Base-by-base conservation (phyloP, 2,888 invertebrate species). In the Conus canariensis region DNA sequence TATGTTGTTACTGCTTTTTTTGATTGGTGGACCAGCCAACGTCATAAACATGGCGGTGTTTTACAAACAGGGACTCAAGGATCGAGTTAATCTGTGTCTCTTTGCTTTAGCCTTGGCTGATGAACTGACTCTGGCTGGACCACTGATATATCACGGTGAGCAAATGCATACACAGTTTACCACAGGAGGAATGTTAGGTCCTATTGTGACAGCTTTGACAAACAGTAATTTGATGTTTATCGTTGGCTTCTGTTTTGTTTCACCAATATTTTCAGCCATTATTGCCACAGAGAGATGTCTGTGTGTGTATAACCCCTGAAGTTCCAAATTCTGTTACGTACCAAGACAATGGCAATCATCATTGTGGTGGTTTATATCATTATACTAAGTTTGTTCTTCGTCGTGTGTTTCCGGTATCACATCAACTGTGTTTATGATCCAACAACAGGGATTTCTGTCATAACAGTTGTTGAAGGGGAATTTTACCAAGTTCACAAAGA, bases 41-140 rank as follows among this genome's bases (percentile, higher is more conserved):
- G 59, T 83, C 83, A 83, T 83, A n/a, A 83, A 83, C 58, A 83
- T 83, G 83, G 83, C 58, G 83, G 83, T 59, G 83, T 83, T 83
- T 58, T 83, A 58, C 83, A 83, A 83, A 45, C 83, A 83, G 83
- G 83, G 83, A 14, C 83, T 83, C 10, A n/a, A 58, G 56, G 83
- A 83, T 56, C 83, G 83, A 22, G 83, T 83, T 58, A 83, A 58
- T 58, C 58, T 83, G 59, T 83, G 83, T 83, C 83, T 83, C 45
- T 83, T 83, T 12, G 83, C 58, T 4, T 22, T 83, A 58, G 14
- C 83, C 58, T 22, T 83, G 22, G 22, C 83, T 3, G 83, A 83
- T 22, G 83, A 58, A 12, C 58, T 83, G 19, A n/a, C 19, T 58
- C 25, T 83, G 22, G 22, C n/a, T n/a, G 9, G 9, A 22, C n/a